Conservation (phyloP, 2,797 vertebrate genomes). For the Mallotus villosus region DNA sequence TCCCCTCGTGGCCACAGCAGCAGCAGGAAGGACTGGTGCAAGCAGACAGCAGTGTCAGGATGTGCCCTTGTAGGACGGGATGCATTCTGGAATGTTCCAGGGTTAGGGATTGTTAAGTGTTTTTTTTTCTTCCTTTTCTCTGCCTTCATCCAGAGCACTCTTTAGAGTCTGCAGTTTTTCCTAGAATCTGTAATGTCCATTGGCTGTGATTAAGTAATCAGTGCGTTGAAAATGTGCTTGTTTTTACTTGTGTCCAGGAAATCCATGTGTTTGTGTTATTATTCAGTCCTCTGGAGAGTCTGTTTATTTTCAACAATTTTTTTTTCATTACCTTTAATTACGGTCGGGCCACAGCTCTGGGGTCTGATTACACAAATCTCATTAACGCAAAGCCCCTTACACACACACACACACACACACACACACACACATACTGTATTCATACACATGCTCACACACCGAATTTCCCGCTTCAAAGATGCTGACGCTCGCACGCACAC, state of each 20-base stretch:
- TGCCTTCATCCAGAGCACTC: neutral
- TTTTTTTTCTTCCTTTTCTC: neutral
- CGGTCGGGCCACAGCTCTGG: slow-evolving; percentile 37
- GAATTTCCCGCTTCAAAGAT: neutral
- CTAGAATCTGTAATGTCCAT: neutral
- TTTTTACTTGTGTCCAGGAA: slow-evolving; percentile 10
- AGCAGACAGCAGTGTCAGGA: too few relatives aligned
- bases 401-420: slow-evolving; percentile 29
- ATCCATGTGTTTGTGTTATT: slow-evolving; percentile 32
- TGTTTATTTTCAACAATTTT: slow-evolving; percentile 12
- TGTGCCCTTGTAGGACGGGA: too few relatives aligned
- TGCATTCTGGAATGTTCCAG: too few relatives aligned
- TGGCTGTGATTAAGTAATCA: slow-evolving; percentile 23
- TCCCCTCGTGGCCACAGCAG: too few relatives aligned
- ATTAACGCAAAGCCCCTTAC: slow-evolving; percentile 52
- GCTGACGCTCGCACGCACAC: neutral
- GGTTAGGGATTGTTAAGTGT: too few relatives aligned
- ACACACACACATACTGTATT: neutral
- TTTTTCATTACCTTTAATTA: slow-evolving; percentile 61
- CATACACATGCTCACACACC: slow-evolving; percentile 18
- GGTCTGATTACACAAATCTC: slow-evolving; percentile 66
- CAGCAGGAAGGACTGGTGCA: slow-evolving; percentile 39
- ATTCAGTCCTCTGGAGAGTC: slow-evolving; percentile 24
- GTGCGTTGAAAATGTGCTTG: slow-evolving; percentile 12
- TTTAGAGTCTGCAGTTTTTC: slow-evolving; percentile 13